Evolutionary conservation across 2,888 invertebrate species (phyloP).

Genomic region (Asteroscopus sphinx): DNA sequence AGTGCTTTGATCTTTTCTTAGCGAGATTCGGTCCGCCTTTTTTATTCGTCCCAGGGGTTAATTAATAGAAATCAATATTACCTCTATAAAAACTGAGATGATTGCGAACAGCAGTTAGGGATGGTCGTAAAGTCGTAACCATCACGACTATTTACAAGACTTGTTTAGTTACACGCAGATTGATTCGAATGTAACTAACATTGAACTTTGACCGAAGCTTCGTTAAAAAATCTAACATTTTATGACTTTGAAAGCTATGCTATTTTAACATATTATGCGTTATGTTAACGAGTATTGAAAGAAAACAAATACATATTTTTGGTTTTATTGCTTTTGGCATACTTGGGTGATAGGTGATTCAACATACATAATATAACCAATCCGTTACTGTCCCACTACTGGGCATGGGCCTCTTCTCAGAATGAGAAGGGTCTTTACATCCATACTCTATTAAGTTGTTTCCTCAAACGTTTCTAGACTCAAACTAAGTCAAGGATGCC

Average conservation of each 20-base stretch:
- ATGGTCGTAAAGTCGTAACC: conserved; percentile 22
- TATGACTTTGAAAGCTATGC: conserved; percentile 10
- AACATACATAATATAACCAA: no score
- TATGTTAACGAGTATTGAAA: conserved; percentile 12
- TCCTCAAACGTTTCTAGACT: no score
- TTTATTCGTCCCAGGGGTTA: no score
- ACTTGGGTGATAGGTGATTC: conserved; percentile 4
- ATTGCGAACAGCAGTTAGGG: conserved; percentile 25
- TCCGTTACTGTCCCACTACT: no score
- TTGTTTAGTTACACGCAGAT: conserved; percentile 25
- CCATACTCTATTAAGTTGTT: no score
- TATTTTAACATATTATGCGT: conserved; percentile 18
- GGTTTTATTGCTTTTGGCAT: conserved; percentile 12
- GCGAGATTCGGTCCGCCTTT: no score
- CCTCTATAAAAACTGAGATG: conserved; percentile 25
- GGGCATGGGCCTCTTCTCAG: no score
- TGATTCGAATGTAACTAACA: conserved; percentile 45
- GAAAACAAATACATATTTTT: conserved; percentile 31
- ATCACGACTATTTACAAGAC: conserved; percentile 45
- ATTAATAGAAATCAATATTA: background rate
- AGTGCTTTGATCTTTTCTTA: no score
- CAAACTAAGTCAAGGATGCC: no score
- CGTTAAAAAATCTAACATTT: conserved; percentile 43
- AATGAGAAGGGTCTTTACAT: no score
- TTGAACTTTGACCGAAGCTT: conserved; percentile 57